These are phyloP conservation scores for zebrafish (Danio rerio) DNA, from an alignment of 2,113 vertebrate genomes.

Conservation along the genomic window DNA sequence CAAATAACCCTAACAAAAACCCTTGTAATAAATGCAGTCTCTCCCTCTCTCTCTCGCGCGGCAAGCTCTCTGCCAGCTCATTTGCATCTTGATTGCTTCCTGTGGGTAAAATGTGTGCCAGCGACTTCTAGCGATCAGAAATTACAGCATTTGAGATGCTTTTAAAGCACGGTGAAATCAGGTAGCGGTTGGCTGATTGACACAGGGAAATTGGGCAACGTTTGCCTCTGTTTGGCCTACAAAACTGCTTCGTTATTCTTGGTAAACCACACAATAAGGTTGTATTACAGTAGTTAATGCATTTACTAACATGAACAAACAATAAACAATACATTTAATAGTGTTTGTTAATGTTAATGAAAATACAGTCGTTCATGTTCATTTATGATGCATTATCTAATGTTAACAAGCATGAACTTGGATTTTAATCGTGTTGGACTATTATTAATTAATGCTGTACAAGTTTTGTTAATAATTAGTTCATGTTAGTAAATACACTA, in stretches of 20 bases:
- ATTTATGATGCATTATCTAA: too few relatives aligned
- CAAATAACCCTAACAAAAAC: slow-evolving; percentile 55
- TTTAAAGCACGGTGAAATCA: neutral
- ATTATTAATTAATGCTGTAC: too few relatives aligned
- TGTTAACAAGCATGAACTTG: too few relatives aligned
- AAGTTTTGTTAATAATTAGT: too few relatives aligned
- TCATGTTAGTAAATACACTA: too few relatives aligned
- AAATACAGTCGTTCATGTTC: too few relatives aligned
- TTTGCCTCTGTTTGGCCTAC: neutral
- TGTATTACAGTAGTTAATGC: too few relatives aligned
- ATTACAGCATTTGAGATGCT: neutral
- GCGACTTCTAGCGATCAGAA: slow-evolving; percentile 40
- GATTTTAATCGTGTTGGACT: too few relatives aligned
- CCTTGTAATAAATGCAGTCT: slow-evolving; percentile 69
- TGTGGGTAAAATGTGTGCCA: slow-evolving; percentile 51
- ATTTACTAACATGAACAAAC: too few relatives aligned
- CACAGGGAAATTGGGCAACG: neutral
- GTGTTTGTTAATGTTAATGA: too few relatives aligned
- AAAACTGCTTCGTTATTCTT: neutral
- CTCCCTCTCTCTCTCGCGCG: slow-evolving; percentile 12
- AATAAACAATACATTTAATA: too few relatives aligned
- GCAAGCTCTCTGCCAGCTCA: slow-evolving; percentile 61
- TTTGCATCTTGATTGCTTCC: slow-evolving; percentile 74
- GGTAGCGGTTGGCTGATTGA: neutral
- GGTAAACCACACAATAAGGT: too few relatives aligned